Percentiles rank a stretch among this genome's conserved stretches.
Evolutionary conservation across 2,888 invertebrate genomes (phyloP).

Genomic region (Hoplodrina blanda): DNA sequence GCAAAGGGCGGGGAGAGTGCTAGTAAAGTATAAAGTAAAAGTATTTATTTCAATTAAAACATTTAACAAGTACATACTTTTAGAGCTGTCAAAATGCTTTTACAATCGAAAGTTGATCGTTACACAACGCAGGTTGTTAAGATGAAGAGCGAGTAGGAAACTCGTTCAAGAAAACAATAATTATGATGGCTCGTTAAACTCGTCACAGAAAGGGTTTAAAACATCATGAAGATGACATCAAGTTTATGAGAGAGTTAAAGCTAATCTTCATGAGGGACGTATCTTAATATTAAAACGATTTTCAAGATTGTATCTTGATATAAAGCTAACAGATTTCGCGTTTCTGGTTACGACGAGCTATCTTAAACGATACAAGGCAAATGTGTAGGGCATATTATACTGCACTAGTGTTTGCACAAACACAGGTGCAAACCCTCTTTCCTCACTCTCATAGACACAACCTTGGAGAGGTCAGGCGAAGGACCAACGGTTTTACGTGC

Average conservation of each 20-base stretch:
- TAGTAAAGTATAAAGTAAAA: neutral
- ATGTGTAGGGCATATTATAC: too few relatives aligned
- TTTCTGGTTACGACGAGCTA: too few relatives aligned
- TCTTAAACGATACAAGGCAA: too few relatives aligned
- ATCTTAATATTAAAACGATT: neutral
- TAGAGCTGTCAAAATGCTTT: constrained; percentile 24
- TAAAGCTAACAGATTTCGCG: too few relatives aligned
- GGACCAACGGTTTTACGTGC: too few relatives aligned
- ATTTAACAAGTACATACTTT: constrained; percentile 33
- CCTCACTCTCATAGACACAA: too few relatives aligned
- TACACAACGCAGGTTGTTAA: neutral
- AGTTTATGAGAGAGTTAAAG: neutral
- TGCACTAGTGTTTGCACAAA: too few relatives aligned
- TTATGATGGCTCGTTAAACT: constrained; percentile 1
- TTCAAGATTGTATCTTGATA: neutral
- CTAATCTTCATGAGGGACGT: too few relatives aligned
- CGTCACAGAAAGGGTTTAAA: constrained; percentile 2
- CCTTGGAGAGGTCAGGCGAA: too few relatives aligned
- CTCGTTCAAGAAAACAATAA: constrained; percentile 28
- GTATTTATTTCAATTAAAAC: constrained; percentile 37
- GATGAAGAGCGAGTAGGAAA: neutral
- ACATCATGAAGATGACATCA: constrained; percentile 16
- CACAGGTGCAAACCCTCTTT: too few relatives aligned
- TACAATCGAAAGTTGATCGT: constrained; percentile 14
- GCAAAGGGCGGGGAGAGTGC: too few relatives aligned